phyloP scores from a whole-genome alignment of 2,113 vertebrate genomes.

The Trogon melanurus region DNA sequence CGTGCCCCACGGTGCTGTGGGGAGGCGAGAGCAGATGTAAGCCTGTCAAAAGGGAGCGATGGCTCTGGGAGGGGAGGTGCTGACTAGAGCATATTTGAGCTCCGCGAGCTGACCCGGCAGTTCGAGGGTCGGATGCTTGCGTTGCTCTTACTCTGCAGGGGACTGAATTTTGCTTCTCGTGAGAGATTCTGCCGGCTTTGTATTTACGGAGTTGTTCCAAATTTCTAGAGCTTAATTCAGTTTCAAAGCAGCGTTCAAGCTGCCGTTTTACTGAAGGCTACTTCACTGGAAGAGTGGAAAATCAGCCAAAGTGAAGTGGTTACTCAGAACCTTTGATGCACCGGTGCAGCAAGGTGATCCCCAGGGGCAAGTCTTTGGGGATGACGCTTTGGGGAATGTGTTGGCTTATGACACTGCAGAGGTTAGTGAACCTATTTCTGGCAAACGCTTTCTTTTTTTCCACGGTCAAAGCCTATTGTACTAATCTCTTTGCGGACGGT shows the following conservation, averaged over 20 bases:
- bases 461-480: neutral
- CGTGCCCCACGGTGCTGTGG: neutral
- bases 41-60: neutral
- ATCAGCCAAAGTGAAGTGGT: neutral
- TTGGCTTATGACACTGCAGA: neutral
- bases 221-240: neutral
- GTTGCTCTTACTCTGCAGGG: neutral
- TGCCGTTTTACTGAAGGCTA: neutral
- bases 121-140: neutral
- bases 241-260: neutral
- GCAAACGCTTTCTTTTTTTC: neutral
- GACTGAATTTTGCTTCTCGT: neutral
- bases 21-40: neutral
- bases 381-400: neutral
- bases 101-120: neutral
- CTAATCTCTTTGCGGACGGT: neutral
- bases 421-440: neutral
- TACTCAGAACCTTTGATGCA: neutral
- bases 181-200: neutral
- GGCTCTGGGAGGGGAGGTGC: neutral
- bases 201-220: neutral
- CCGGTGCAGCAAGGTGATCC: neutral
- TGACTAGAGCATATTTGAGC: neutral
- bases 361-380: neutral
- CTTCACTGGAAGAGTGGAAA: neutral